These are phyloP conservation scores for Bombyx huttoni DNA, from an alignment of 2,888 invertebrate genomes.

Conservation along the genomic window DNA sequence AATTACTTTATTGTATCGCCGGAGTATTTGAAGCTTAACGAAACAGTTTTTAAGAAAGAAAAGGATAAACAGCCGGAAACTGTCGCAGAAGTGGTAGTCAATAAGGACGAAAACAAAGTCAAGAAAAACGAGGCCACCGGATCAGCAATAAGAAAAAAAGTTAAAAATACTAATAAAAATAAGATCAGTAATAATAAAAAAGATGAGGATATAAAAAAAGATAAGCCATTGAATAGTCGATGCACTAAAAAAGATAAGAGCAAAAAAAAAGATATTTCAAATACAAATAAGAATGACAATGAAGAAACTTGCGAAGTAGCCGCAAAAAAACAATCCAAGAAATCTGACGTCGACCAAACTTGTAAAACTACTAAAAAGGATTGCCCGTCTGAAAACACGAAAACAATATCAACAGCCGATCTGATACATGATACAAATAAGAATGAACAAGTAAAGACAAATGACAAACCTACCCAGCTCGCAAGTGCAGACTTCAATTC, in stretches of 20 bases:
- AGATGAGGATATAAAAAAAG: background rate
- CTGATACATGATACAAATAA: too few relatives aligned
- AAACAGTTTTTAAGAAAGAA: slow-evolving; percentile 2
- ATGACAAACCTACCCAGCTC: background rate
- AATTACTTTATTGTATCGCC: slow-evolving; percentile 31
- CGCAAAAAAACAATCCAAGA: background rate
- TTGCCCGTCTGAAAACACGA: too few relatives aligned
- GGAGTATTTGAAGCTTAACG: slow-evolving; percentile 15
- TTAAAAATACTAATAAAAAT: background rate
- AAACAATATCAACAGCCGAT: too few relatives aligned
- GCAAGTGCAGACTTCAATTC: background rate
- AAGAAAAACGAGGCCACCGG: background rate
- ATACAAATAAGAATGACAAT: background rate
- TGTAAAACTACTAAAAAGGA: too few relatives aligned
- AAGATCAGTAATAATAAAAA: background rate
- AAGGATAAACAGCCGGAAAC: slow-evolving; percentile 5
- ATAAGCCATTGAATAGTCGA: background rate
- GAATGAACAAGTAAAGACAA: background rate
- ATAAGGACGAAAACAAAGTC: background rate
- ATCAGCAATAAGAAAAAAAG: background rate
- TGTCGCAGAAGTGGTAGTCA: background rate
- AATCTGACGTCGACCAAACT: too few relatives aligned
- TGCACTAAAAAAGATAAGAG: background rate
- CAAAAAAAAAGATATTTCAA: background rate
- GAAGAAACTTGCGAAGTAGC: slow-evolving; percentile 7